Evolutionary conservation across 1,140 invertebrate genomes (phyloP), one percentile per base, ranked within the genome.

Genomic region (Bombus impatiens): DNA sequence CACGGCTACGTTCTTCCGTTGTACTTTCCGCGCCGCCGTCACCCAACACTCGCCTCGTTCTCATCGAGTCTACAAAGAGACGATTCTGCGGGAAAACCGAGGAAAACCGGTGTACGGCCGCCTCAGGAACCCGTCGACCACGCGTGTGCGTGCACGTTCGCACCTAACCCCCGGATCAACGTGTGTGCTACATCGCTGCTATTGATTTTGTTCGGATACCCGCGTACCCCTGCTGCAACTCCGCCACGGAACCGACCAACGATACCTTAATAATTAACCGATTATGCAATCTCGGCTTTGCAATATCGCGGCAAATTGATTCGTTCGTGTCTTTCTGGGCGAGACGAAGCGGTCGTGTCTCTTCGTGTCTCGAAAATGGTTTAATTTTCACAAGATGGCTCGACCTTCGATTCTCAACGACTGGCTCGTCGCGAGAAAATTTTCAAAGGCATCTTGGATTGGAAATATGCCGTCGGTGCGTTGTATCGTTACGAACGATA

Each of bases 1-100:
- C 76, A 78, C 59, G 28, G 68, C 65, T 9, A 75, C 28, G 47
- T 74, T 89, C 82, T 89, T 88, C 81, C 86, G 65, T 53, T 74
- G 82, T 88, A 65, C 65, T 86, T 88, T 87, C 80, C 65, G 71
- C 62, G 71, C 67, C 37, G 15, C 28, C 28, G 70, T 70, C 78
- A 65, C 10, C 42, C 28, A 13, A 12, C 28, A n/a, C 28, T 28
- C 59, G 47, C 42, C 40, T 37, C 67, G 37, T 57, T 76, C 10
- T 40, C 35, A 53, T 57, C 44, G 42, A 83, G 9, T 77, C 40
- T 65, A 35, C 47, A n/a, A 40, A 53, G 44, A 78, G 28, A 35
- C 22, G 37, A 32, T 37, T 25, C 18, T 4, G 22, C 18, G 18
- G 28, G n/a, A 35, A 57, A 70, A 59, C 6, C 53, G 28, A 74